phyloP scores from a whole-genome alignment of 2,113 vertebrate genomes.

The Amphilophus citrinellus region DNA sequence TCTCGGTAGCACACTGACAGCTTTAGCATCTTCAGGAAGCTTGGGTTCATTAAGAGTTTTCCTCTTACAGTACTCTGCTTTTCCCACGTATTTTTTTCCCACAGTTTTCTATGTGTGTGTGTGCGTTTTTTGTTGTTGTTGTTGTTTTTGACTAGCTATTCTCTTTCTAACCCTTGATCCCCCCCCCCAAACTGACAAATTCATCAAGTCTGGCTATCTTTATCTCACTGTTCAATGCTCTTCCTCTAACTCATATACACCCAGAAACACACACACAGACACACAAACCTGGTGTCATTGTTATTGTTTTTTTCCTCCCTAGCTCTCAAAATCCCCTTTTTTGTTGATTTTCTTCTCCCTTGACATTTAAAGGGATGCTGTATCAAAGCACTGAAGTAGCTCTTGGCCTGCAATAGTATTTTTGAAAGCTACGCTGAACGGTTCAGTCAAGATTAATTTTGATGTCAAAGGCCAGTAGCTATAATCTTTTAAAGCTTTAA shows the following conservation, averaged over 20 bases:
- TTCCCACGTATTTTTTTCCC: not conserved
- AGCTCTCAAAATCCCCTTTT: slow-evolving; percentile 24
- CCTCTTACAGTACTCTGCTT: slow-evolving; percentile 1
- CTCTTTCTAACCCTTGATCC: too few species aligned
- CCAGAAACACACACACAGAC: not conserved
- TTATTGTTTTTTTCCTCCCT: slow-evolving; percentile 2
- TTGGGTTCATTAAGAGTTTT: slow-evolving; percentile 14
- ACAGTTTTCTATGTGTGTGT: not conserved
- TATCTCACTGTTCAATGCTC: not conserved
- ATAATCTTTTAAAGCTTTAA: slow-evolving; percentile 45
- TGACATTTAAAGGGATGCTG: slow-evolving; percentile 49
- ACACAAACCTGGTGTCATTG: slow-evolving; percentile 17
- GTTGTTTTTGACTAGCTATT: too few species aligned
- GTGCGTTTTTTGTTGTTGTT: not conserved
- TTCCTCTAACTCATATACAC: not conserved
- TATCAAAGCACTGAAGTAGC: slow-evolving; percentile 21
- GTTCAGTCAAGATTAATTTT: slow-evolving; percentile 36
- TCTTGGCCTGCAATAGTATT: slow-evolving; percentile 26
- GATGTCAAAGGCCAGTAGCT: slow-evolving; percentile 47
- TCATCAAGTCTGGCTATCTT: not conserved
- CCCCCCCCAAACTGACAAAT: not conserved
- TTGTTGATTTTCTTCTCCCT: slow-evolving; percentile 26
- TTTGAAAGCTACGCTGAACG: slow-evolving; percentile 25
- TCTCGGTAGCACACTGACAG: slow-evolving; percentile 6
- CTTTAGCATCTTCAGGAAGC: slow-evolving; percentile 12